A percentile compares a stretch with the other conserved stretches of the same genome.
phyloP scores from a whole-genome alignment of 2,113 vertebrate genomes.

The Myrmecophaga tridactyla region DNA sequence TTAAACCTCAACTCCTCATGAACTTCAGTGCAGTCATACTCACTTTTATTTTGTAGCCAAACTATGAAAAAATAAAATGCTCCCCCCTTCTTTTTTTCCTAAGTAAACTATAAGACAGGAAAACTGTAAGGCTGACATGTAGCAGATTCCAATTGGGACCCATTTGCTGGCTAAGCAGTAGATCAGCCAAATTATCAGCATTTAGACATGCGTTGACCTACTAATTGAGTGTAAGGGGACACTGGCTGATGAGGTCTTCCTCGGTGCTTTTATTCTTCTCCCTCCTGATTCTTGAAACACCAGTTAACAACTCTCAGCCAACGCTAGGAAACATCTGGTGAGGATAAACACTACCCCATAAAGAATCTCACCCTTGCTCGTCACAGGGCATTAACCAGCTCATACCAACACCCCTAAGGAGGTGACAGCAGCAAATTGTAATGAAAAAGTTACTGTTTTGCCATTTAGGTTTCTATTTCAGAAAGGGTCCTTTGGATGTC shows the following conservation, averaged over 20 bases:
- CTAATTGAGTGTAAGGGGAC: conserved; percentile 70
- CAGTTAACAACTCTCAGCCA: conserved; percentile 68
- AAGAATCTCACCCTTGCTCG: conserved; percentile 69
- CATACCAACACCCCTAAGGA: conserved; percentile 32
- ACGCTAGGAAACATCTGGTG: conserved; percentile 72
- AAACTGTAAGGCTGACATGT: conserved; percentile 58
- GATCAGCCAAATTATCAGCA: conserved; percentile 75
- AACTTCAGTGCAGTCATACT: not conserved
- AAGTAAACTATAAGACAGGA: conserved; percentile 49
- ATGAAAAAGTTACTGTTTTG: conserved; percentile 56
- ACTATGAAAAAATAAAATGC: not conserved
- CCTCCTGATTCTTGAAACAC: conserved; percentile 61
- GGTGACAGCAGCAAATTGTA: conserved; percentile 31
- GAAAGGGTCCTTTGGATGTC: not conserved
- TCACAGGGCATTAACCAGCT: conserved; percentile 68
- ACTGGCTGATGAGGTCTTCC: conserved; percentile 53
- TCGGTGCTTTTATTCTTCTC: conserved; percentile 56
- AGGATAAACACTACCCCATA: conserved; percentile 58
- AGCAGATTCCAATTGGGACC: conserved; percentile 60
- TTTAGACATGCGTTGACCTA: conserved; percentile 68
- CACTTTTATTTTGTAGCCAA: conserved; percentile 24
- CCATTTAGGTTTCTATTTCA: conserved; percentile 46
- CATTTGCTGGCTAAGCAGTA: conserved; percentile 78
- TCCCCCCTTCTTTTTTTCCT: not conserved
- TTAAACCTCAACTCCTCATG: not conserved